Evolutionary conservation across 2,797 vertebrate species (phyloP).

Genomic region (Melanotaenia maccullochi): DNA sequence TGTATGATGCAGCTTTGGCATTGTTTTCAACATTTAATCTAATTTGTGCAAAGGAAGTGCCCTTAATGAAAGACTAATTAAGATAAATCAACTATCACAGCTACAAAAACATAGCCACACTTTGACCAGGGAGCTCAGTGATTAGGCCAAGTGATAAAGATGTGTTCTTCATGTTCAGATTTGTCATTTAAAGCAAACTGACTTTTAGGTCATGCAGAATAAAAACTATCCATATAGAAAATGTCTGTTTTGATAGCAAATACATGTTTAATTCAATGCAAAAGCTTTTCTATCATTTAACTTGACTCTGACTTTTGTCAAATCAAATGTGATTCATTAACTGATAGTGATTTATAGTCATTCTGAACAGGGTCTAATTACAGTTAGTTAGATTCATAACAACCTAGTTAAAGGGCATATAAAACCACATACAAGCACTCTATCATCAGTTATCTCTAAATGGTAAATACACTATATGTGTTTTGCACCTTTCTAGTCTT

Average conservation of each 20-base stretch:
- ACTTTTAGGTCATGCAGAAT: background rate
- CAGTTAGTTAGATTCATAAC: background rate
- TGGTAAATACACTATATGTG: background rate
- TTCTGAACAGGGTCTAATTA: background rate
- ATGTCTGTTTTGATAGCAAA: background rate
- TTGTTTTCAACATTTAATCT: slow-evolving; percentile 24
- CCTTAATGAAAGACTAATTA: slow-evolving; percentile 34
- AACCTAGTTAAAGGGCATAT: background rate
- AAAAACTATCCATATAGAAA: background rate
- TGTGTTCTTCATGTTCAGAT: background rate
- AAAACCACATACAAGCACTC: background rate
- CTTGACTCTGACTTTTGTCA: too few relatives aligned
- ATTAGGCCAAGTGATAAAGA: slow-evolving; percentile 3
- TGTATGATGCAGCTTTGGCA: background rate
- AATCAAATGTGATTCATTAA: background rate
- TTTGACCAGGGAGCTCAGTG: too few relatives aligned
- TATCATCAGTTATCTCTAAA: background rate
- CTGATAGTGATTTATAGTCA: background rate
- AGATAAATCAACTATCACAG: slow-evolving; percentile 6
- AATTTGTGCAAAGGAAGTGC: slow-evolving; percentile 29
- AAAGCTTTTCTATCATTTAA: background rate
- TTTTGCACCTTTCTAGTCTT: background rate
- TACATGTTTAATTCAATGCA: background rate
- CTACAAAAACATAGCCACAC: slow-evolving; percentile 1
- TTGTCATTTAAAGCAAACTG: background rate